Percentiles rank a stretch among this genome's conserved stretches.
Evolutionary conservation across 2,113 vertebrate species (phyloP).

Genomic region (Charina bottae): DNA sequence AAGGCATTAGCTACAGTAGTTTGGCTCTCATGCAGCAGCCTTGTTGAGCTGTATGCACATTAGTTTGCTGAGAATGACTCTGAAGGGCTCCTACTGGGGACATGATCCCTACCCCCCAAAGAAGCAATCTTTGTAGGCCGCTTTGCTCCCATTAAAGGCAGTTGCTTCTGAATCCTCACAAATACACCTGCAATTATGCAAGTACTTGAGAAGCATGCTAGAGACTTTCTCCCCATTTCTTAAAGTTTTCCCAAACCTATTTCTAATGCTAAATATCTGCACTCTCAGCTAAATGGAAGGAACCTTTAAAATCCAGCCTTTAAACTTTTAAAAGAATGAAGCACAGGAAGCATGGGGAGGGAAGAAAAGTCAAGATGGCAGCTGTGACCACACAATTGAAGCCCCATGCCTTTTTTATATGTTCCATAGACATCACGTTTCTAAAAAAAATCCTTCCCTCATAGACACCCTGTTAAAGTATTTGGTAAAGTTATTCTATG

Average conservation of each 20-base stretch:
- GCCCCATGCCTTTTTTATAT: background rate
- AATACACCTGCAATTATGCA: background rate
- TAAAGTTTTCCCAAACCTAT: background rate
- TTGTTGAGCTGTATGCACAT: no score
- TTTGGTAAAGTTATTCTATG: no score
- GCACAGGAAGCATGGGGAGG: background rate
- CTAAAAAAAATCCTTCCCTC: background rate
- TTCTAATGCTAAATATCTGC: background rate
- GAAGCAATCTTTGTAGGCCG: background rate
- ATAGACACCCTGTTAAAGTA: no score
- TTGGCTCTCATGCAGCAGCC: no score
- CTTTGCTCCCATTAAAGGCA: background rate
- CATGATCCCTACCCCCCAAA: background rate
- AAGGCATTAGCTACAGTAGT: no score
- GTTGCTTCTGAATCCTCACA: background rate
- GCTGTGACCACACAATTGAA: background rate
- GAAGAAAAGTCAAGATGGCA: background rate
- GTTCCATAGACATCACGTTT: background rate
- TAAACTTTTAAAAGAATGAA: constrained; percentile 11
- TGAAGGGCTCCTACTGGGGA: no score
- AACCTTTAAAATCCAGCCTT: background rate
- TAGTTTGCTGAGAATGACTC: no score
- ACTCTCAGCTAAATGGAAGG: background rate
- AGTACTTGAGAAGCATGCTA: no score
- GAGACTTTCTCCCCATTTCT: background rate